Conservation (phyloP, 2,888 invertebrate species). For the Eupithecia abbreviata region DNA sequence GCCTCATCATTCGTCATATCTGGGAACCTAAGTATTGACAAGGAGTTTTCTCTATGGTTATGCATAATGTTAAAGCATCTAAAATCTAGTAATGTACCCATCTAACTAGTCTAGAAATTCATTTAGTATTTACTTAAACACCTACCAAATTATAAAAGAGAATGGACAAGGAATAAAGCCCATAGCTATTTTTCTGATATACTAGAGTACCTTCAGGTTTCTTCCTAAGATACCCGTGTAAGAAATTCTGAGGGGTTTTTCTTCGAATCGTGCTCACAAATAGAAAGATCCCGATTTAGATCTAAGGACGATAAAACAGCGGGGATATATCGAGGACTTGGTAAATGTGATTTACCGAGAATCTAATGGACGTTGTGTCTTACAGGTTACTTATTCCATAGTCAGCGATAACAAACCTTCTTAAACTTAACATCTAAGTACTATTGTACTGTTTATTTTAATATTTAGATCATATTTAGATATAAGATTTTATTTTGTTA, state of each 20-base stretch:
- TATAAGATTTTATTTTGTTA: no score
- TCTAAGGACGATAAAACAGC: background rate
- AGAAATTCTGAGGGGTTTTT: background rate
- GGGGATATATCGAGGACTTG: background rate
- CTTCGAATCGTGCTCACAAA: background rate
- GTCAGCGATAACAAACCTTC: background rate
- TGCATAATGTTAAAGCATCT: no score
- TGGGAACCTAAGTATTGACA: no score
- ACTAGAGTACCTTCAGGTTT: background rate
- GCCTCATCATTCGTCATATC: no score
- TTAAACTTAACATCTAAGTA: background rate
- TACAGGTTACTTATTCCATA: background rate
- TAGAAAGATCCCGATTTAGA: conserved; percentile 2
- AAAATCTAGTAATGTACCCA: no score
- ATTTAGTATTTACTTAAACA: no score
- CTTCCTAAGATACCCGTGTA: background rate
- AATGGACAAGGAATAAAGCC: background rate
- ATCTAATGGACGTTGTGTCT: background rate
- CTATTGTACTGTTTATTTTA: no score
- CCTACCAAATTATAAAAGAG: background rate
- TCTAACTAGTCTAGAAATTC: no score
- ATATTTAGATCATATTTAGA: no score
- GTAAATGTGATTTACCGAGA: background rate
- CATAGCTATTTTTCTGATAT: background rate
- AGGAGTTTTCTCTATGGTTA: no score